Percentiles rank a stretch among this genome's conserved stretches.
Evolutionary conservation across 2,113 vertebrate genomes (phyloP).

Genomic region (human): GRCh38 chr13:110014501-110015000

Average conservation of each 20-base stretch:
- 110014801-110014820: background rate
- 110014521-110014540: fast-evolving
- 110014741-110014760: background rate
- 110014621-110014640: background rate
- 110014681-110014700: background rate
- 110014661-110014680: background rate
- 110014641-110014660: background rate
- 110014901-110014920: background rate
- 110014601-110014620: background rate
- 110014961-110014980: background rate
- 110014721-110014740: background rate
- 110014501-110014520: background rate
- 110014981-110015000: background rate
- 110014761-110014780: background rate
- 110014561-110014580: too few relatives aligned
- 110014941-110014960: background rate
- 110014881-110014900: background rate
- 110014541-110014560: background rate
- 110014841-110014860: background rate
- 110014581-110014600: background rate
- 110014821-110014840: fast-evolving
- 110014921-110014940: background rate
- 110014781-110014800: background rate
- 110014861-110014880: background rate
- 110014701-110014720: background rate